Evolutionary conservation across 92 coral and sea anemone genomes (phyloP).

Genomic region (Siderastrea siderea): DNA sequence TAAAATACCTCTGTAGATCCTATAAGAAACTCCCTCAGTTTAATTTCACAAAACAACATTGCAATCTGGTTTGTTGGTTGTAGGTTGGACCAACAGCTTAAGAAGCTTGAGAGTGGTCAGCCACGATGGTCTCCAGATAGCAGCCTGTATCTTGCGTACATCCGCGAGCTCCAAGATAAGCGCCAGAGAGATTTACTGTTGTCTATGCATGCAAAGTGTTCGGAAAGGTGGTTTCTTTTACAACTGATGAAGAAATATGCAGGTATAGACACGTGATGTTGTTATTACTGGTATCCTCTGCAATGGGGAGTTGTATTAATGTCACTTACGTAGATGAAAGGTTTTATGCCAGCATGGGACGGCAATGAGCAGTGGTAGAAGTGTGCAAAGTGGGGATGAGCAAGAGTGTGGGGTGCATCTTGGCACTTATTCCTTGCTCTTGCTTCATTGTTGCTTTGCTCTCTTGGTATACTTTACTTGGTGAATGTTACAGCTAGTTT

Average conservation of each 20-base stretch:
- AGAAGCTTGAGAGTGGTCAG: constrained; percentile 52
- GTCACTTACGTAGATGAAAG: no score
- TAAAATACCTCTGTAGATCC: neutral
- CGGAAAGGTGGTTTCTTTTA: constrained; percentile 69
- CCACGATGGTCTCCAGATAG: constrained; percentile 65
- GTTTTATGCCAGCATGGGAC: no score
- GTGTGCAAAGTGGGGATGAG: no score
- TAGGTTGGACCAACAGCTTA: constrained; percentile 58
- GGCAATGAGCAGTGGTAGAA: no score
- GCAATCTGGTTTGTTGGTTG: neutral
- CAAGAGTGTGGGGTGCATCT: no score
- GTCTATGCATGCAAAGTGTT: constrained; percentile 61
- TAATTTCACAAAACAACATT: no score
- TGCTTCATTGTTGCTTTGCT: no score
- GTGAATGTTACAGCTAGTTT: no score
- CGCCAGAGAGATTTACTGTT: constrained; percentile 42
- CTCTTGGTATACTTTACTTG: no score
- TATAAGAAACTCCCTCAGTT: neutral
- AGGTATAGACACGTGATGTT: constrained; percentile 24
- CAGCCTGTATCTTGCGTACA: constrained; percentile 38
- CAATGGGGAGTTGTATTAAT: no score
- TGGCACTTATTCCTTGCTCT: no score
- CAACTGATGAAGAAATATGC: constrained; percentile 74
- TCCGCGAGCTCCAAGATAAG: constrained; percentile 48
- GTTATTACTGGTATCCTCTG: no score